phyloP scores from a whole-genome alignment of 2,888 invertebrate genomes.

The Mythimna loreyi region DNA sequence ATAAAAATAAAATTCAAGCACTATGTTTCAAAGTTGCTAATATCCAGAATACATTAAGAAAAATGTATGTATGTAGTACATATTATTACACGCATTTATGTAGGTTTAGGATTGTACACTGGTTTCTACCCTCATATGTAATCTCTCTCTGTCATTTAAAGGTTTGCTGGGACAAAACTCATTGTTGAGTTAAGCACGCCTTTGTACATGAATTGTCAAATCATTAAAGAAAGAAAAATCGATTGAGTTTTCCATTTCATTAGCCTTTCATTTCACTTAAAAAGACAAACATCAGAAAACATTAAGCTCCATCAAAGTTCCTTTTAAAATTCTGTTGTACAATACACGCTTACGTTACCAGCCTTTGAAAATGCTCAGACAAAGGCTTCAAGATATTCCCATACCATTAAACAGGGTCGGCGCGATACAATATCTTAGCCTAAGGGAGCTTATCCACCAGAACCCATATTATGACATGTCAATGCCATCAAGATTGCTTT shows the following conservation, averaged over 20 bases:
- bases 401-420: constrained; percentile 30
- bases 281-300: constrained; percentile 11
- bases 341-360: constrained; percentile 7
- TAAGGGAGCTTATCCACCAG: neutral
- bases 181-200: no score
- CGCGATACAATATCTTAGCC: constrained; percentile 15
- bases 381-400: constrained; percentile 32
- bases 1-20: no score
- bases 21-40: neutral
- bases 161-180: no score
- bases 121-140: no score
- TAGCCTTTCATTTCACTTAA: constrained; percentile 6
- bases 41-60: neutral
- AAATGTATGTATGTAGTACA: no score
- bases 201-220: no score
- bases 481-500: neutral
- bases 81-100: no score
- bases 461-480: neutral
- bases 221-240: no score
- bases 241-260: constrained; percentile 7
- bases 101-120: no score
- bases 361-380: constrained; percentile 12
- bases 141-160: no score
- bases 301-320: constrained; percentile 9
- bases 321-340: constrained; percentile 3